These are phyloP conservation scores for Luscinia luscinia DNA, from an alignment of 2,797 vertebrate genomes.

Conservation along the genomic window DNA sequence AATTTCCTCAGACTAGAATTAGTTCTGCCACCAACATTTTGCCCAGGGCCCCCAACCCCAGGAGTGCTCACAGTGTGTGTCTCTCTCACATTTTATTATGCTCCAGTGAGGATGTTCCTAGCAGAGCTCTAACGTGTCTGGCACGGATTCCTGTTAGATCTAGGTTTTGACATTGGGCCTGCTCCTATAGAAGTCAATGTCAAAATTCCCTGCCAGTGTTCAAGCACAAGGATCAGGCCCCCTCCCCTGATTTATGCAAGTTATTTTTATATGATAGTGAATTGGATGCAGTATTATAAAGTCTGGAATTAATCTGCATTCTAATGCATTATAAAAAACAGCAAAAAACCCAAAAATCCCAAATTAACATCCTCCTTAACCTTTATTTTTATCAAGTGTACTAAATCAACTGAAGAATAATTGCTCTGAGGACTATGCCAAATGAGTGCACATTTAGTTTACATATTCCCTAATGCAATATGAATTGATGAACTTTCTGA, in stretches of 20 bases:
- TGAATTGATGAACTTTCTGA: constrained; percentile 78
- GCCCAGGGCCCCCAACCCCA: constrained; percentile 64
- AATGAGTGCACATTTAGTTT: constrained; percentile 76
- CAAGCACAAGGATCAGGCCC: constrained; percentile 8
- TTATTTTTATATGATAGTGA: constrained; percentile 56
- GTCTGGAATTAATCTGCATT: constrained; percentile 71
- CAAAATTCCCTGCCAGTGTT: constrained; percentile 44
- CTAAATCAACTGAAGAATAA: constrained; percentile 79
- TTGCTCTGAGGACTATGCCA: constrained; percentile 76
- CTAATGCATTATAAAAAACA: constrained; percentile 57
- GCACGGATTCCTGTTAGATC: constrained; percentile 67
- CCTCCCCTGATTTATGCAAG: constrained; percentile 56
- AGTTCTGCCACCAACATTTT: constrained; percentile 64
- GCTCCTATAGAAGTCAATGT: constrained; percentile 63
- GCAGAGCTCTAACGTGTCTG: constrained; percentile 63
- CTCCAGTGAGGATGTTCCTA: constrained; percentile 69
- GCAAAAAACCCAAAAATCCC: constrained; percentile 1
- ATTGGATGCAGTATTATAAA: constrained; percentile 63
- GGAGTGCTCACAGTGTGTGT: constrained; percentile 67
- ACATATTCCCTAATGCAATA: constrained; percentile 77
- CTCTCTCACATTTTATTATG: constrained; percentile 68
- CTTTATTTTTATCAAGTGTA: constrained; percentile 78
- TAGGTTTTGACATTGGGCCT: constrained; percentile 70
- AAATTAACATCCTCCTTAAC: constrained; percentile 73
- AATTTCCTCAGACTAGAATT: constrained; percentile 63